phyloP scores from a whole-genome alignment of 2,888 invertebrate genomes.

The Arenicola marina region DNA sequence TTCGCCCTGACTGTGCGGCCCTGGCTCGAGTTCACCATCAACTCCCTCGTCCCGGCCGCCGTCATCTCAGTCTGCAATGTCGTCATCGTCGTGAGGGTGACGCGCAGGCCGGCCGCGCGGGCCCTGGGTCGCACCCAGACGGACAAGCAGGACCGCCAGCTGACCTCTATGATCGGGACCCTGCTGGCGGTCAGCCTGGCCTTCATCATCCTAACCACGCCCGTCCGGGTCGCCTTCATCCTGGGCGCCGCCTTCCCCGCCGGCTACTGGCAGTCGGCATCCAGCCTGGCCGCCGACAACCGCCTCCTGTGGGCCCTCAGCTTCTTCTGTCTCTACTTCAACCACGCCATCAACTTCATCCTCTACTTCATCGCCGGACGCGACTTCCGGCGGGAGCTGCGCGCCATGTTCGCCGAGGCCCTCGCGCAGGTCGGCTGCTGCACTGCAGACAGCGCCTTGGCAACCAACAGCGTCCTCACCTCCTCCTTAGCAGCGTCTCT shows the following conservation, averaged over 20 bases:
- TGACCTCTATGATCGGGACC: not conserved
- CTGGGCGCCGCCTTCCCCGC: slow-evolving; percentile 1
- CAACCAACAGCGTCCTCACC: too few species aligned
- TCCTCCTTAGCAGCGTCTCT: too few species aligned
- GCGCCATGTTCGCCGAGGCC: not conserved
- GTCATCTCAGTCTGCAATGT: slow-evolving; percentile 9
- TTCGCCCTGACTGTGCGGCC: slow-evolving; percentile 7
- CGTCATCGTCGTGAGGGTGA: slow-evolving; percentile 1
- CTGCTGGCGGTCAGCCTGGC: slow-evolving; percentile 8
- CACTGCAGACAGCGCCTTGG: too few species aligned
- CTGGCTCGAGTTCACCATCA: slow-evolving; percentile 8
- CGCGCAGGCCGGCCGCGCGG: not conserved
- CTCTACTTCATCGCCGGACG: slow-evolving; percentile 10
- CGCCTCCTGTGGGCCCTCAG: slow-evolving; percentile 10
- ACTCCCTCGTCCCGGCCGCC: slow-evolving; percentile 8
- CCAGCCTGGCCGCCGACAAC: not conserved
- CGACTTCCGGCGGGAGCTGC: slow-evolving; percentile 7
- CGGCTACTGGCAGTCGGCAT: not conserved
- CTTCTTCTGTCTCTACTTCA: slow-evolving; percentile 4
- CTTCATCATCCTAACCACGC: slow-evolving; percentile 12
- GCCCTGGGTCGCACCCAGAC: not conserved
- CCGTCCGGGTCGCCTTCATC: slow-evolving; percentile 6
- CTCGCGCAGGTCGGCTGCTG: too few species aligned
- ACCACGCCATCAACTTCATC: slow-evolving; percentile 15
- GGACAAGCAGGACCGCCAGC: not conserved